Conservation (phyloP, 2,888 invertebrate species). For the Caenorhabditis doughertyi region DNA sequence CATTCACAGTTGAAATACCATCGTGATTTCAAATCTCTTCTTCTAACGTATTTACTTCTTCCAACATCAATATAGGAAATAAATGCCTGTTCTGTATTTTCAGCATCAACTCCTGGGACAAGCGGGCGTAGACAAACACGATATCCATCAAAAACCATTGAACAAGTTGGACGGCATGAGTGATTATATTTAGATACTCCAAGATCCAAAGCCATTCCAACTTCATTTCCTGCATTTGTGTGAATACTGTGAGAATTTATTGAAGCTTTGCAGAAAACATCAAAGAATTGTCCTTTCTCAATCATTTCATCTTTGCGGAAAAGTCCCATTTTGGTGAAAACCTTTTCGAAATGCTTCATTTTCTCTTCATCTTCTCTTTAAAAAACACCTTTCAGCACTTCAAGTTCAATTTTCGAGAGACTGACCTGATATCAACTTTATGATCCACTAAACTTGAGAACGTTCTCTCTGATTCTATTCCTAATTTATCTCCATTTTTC, state of each 20-base stretch:
- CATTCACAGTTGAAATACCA: constrained; percentile 82
- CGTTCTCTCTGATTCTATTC: constrained; percentile 77
- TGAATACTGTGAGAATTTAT: constrained; percentile 82
- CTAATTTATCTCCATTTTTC: constrained; percentile 77
- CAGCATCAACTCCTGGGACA: constrained; percentile 71
- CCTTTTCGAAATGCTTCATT: constrained; percentile 80
- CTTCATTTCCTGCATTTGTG: constrained; percentile 80
- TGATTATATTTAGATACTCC: constrained; percentile 81
- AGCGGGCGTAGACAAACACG: constrained; percentile 79
- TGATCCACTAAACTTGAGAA: constrained; percentile 75
- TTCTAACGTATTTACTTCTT: constrained; percentile 74
- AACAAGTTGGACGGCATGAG: constrained; percentile 80
- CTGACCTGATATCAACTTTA: constrained; percentile 74
- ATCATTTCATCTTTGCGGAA: constrained; percentile 76
- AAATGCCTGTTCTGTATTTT: constrained; percentile 67
- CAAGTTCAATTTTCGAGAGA: background rate
- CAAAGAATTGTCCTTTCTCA: constrained; percentile 73
- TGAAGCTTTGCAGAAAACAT: constrained; percentile 79
- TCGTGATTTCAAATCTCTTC: constrained; percentile 68
- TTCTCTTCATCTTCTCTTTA: constrained; percentile 73
- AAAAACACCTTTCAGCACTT: background rate
- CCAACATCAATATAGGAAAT: constrained; percentile 82
- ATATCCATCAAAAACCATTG: constrained; percentile 82
- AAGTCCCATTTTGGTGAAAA: constrained; percentile 73
- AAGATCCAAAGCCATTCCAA: constrained; percentile 81